phyloP scores from a whole-genome alignment of 2,797 vertebrate genomes.

The Neosalanx taihuensis region DNA sequence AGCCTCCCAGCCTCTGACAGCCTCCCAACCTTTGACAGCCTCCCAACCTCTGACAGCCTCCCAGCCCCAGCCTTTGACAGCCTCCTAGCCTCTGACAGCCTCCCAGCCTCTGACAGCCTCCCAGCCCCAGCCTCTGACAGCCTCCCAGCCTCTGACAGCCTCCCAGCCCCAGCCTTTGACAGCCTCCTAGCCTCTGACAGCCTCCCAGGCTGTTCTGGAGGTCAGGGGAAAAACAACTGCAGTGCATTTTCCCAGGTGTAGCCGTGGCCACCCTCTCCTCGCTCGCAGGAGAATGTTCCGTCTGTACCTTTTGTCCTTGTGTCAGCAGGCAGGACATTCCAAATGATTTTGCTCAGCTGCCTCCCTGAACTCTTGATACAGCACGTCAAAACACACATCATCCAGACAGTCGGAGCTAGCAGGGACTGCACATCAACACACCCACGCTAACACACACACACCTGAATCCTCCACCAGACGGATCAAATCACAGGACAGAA shows the following conservation, averaged over 20 bases:
- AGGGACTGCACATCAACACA: conserved; percentile 56
- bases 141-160: too few relatives aligned
- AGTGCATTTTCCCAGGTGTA: conserved; percentile 72
- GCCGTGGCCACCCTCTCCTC: conserved; percentile 73
- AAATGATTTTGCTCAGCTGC: conserved; percentile 84
- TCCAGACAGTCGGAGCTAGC: conserved; percentile 60
- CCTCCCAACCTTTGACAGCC: not conserved
- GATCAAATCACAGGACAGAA: conserved; percentile 1
- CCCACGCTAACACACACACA: conserved; percentile 49
- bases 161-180: not conserved
- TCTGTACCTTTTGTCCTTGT: conserved; percentile 79
- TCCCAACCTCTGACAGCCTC: not conserved
- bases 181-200: conserved; percentile 11
- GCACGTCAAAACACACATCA: conserved; percentile 79
- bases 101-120: not conserved
- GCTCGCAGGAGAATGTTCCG: conserved; percentile 75
- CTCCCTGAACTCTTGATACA: conserved; percentile 80
- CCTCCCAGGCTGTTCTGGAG: conserved; percentile 57
- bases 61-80: not conserved
- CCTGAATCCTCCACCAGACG: conserved; percentile 22
- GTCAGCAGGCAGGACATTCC: conserved; percentile 81
- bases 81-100: not conserved
- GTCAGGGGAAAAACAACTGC: conserved; percentile 76
- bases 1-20: too few relatives aligned
- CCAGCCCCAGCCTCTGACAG: not conserved